A percentile compares a stretch with the other conserved stretches of the same genome.
These are phyloP conservation scores for Picathartes gymnocephalus DNA, from an alignment of 2,113 vertebrate genomes.

Conservation along the genomic window DNA sequence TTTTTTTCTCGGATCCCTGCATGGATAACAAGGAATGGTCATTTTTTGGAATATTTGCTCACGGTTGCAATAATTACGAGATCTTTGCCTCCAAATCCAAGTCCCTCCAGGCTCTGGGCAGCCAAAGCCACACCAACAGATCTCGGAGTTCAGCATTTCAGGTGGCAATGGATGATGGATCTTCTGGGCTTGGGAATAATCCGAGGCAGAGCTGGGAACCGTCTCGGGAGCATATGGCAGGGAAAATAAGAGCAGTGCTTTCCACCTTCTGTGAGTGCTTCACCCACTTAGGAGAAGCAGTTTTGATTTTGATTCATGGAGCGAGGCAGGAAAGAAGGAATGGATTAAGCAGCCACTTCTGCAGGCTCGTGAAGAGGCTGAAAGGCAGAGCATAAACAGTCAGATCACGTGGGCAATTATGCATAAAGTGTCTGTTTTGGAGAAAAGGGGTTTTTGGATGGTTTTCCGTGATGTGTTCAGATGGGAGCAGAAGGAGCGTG, in stretches of 20 bases:
- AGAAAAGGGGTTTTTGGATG: background rate
- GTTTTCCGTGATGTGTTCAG: background rate
- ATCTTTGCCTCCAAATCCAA: constrained; percentile 15
- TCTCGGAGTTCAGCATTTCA: constrained; percentile 1
- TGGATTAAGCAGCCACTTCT: background rate
- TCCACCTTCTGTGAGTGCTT: background rate
- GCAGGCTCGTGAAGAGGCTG: constrained; percentile 24
- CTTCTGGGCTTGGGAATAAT: constrained; percentile 27
- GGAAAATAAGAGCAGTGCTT: constrained; percentile 55
- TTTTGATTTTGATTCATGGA: background rate
- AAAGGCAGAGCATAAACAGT: constrained; percentile 20
- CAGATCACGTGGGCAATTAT: background rate
- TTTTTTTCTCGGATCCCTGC: background rate
- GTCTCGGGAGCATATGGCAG: constrained; percentile 47
- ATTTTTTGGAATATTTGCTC: background rate
- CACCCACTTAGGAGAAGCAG: constrained; percentile 22
- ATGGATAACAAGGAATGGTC: background rate
- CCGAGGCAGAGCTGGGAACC: constrained; percentile 22
- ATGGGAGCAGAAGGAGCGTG: background rate
- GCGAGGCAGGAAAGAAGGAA: background rate
- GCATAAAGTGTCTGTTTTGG: background rate
- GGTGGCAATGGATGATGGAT: constrained; percentile 2
- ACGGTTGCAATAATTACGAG: background rate
- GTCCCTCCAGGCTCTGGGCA: constrained; percentile 31
- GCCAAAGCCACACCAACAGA: background rate